phyloP scores from a whole-genome alignment of 2,888 invertebrate genomes.

The Drosophila mayaguana region DNA sequence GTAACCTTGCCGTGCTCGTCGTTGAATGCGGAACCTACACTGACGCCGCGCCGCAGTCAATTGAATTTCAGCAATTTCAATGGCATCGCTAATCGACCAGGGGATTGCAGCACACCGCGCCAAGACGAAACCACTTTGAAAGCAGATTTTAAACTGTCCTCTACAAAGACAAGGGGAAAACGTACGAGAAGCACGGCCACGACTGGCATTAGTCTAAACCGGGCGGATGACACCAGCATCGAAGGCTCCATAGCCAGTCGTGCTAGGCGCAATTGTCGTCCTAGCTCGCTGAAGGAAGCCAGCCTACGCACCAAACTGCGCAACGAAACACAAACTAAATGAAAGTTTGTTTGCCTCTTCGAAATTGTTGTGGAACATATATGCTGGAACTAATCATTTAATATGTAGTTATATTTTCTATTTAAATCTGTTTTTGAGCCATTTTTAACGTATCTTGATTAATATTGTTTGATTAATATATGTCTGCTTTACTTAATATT shows the following conservation, averaged over 20 bases:
- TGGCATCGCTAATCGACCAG: slow-evolving; percentile 10
- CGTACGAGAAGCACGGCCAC: not conserved
- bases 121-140: not conserved
- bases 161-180: not conserved
- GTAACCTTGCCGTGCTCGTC: slow-evolving; percentile 4
- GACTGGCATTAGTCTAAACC: not conserved
- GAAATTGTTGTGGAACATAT: not conserved
- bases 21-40: not conserved
- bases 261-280: slow-evolving; percentile 46
- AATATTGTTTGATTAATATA: no score
- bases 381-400: not conserved
- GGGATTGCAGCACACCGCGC: slow-evolving; percentile 36
- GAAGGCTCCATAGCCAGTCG: slow-evolving; percentile 27
- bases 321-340: slow-evolving; percentile 17
- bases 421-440: not conserved
- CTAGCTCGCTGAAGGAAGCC: slow-evolving; percentile 45
- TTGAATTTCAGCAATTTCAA: slow-evolving; percentile 36
- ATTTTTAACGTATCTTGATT: no score
- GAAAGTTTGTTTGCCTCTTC: not conserved
- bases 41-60: slow-evolving; percentile 25
- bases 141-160: not conserved
- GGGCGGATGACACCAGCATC: not conserved
- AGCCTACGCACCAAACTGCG: slow-evolving; percentile 31
- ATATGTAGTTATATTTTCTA: not conserved
- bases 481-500: no score